phyloP scores from a whole-genome alignment of 2,113 vertebrate species.

The Cranoglanis bouderius region DNA sequence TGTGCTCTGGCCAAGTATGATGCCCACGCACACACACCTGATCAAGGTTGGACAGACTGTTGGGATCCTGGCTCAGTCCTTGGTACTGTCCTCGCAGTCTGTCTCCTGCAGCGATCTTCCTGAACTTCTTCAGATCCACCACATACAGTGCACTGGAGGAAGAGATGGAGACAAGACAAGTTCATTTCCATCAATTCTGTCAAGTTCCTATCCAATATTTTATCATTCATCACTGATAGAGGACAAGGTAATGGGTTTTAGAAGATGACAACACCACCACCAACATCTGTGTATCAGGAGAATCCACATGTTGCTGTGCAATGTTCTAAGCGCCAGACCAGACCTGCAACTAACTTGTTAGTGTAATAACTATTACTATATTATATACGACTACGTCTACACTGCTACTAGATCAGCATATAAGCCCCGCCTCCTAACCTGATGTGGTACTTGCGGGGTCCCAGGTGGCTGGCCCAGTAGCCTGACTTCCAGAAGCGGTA shows the following conservation, averaged over 20 bases:
- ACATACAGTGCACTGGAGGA: slow-evolving; percentile 87
- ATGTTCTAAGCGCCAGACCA: no score
- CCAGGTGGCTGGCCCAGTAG: slow-evolving; percentile 97
- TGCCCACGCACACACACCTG: slow-evolving; percentile 74
- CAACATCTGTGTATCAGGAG: not conserved
- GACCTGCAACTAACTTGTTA: not conserved
- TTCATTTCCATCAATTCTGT: not conserved
- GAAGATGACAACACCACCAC: no score
- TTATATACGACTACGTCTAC: no score
- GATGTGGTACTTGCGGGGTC: slow-evolving; percentile 96
- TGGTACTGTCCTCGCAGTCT: slow-evolving; percentile 95
- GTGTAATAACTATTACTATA: no score
- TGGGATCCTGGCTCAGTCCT: slow-evolving; percentile 96
- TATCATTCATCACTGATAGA: not conserved
- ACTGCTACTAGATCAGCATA: no score
- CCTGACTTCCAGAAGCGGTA: slow-evolving; percentile 98
- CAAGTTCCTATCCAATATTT: not conserved
- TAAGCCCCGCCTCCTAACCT: slow-evolving; percentile 73
- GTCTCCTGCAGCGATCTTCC: slow-evolving; percentile 97
- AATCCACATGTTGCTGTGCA: not conserved
- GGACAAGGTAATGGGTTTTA: not conserved
- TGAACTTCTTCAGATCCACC: slow-evolving; percentile 96
- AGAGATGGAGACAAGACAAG: not conserved
- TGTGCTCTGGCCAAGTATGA: no score
- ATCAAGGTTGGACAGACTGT: slow-evolving; percentile 97